Evolutionary conservation across 2,888 invertebrate genomes (phyloP).

Genomic region (Chorisops tibialis): DNA sequence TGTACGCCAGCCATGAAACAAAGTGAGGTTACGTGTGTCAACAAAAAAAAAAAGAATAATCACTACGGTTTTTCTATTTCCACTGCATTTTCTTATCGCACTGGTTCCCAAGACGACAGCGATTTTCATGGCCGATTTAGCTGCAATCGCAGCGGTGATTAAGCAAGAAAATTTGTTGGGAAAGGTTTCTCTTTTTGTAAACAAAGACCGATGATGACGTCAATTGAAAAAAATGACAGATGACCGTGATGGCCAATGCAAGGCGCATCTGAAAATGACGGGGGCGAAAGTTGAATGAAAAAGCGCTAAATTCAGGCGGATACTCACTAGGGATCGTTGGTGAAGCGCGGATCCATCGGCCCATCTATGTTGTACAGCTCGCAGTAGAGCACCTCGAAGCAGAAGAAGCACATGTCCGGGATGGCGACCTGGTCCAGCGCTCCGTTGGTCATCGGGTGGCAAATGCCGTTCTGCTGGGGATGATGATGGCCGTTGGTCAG

Average conservation of each 20-base stretch:
- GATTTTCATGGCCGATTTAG: background rate
- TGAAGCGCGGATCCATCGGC: conserved; percentile 87
- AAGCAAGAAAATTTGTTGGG: background rate
- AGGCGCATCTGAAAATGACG: background rate
- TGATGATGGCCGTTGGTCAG: conserved; percentile 50
- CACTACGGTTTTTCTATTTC: too few relatives aligned
- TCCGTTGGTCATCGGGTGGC: conserved; percentile 24
- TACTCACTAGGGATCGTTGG: conserved; percentile 88
- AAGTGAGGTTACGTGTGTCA: too few relatives aligned
- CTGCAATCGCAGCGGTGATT: background rate
- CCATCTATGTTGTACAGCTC: conserved; percentile 91
- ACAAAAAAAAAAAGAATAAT: too few relatives aligned
- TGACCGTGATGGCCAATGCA: background rate
- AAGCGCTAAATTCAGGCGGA: background rate
- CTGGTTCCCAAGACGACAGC: too few relatives aligned
- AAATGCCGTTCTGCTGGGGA: conserved; percentile 15
- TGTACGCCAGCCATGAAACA: too few relatives aligned
- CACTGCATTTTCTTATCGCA: too few relatives aligned
- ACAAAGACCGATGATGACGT: background rate
- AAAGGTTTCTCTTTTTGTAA: too few relatives aligned
- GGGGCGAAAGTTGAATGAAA: background rate
- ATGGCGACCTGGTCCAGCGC: conserved; percentile 62
- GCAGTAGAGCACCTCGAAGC: conserved; percentile 96
- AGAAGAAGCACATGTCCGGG: conserved; percentile 98
- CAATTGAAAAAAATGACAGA: background rate